These are phyloP conservation scores for Clostera curtula DNA, from an alignment of 2,888 invertebrate genomes.

Conservation along the genomic window DNA sequence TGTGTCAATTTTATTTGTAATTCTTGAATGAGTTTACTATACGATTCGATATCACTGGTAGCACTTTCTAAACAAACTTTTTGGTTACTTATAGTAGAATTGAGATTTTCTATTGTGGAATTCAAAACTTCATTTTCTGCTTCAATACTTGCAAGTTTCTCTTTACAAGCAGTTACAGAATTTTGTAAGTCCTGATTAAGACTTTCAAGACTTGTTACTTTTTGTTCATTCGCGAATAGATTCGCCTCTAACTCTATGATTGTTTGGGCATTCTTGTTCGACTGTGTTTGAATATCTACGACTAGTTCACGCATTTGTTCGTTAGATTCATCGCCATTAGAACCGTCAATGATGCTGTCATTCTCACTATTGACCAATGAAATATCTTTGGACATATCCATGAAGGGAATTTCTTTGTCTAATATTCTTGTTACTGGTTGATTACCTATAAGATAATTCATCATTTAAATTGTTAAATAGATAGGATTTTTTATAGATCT, in stretches of 20 bases:
- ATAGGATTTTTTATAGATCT: no score
- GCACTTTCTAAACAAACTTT: slow-evolving; percentile 34
- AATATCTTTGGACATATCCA: slow-evolving; percentile 51
- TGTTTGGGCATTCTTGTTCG: slow-evolving; percentile 33
- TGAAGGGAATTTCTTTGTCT: slow-evolving; percentile 36
- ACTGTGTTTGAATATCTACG: slow-evolving; percentile 33
- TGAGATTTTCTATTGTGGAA: slow-evolving; percentile 32
- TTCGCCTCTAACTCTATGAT: slow-evolving; percentile 42
- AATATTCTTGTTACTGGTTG: slow-evolving; percentile 20
- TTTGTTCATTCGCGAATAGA: slow-evolving; percentile 35
- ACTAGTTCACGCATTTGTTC: slow-evolving; percentile 26
- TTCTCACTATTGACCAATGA: slow-evolving; percentile 49
- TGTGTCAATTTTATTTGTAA: slow-evolving; percentile 40
- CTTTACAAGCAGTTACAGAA: slow-evolving; percentile 31
- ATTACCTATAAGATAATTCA: slow-evolving; percentile 27
- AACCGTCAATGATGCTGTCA: slow-evolving; percentile 34
- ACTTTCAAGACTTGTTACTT: slow-evolving; percentile 39
- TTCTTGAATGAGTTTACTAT: slow-evolving; percentile 44
- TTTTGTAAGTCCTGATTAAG: slow-evolving; percentile 35
- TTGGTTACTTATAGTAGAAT: slow-evolving; percentile 40
- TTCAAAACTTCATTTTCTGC: slow-evolving; percentile 55
- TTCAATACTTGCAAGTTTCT: slow-evolving; percentile 29
- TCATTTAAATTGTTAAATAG: slow-evolving; percentile 2
- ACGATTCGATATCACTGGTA: slow-evolving; percentile 43
- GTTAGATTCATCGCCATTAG: slow-evolving; percentile 27